Conservation (phyloP, 1,140 invertebrate species). For the Scaptomyza montana region DNA sequence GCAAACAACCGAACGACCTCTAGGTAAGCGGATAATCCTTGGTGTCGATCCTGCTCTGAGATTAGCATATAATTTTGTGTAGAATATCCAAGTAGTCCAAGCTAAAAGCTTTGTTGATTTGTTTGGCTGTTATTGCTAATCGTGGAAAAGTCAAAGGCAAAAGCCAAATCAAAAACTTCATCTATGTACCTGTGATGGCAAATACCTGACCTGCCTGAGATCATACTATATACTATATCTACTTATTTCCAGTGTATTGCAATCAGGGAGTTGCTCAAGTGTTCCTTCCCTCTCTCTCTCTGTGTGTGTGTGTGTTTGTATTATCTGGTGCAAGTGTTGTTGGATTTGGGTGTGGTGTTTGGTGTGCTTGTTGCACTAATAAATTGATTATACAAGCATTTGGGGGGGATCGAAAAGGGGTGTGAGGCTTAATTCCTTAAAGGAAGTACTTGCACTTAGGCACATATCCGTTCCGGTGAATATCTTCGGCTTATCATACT, state of each 20-base stretch:
- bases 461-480: too few species aligned
- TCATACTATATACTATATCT: background rate
- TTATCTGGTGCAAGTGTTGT: too few species aligned
- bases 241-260: background rate
- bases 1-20: too few species aligned
- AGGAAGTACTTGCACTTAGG: background rate
- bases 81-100: constrained; percentile 37
- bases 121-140: constrained; percentile 44
- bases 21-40: constrained; percentile 40
- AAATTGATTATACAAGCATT: background rate
- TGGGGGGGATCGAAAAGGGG: background rate
- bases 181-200: constrained; percentile 4
- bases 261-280: too few species aligned
- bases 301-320: too few species aligned
- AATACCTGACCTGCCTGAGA: constrained; percentile 38
- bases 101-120: constrained; percentile 48
- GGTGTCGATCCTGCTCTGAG: constrained; percentile 8
- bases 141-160: constrained; percentile 42
- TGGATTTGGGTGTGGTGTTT: constrained; percentile 36
- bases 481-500: too few species aligned
- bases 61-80: constrained; percentile 52
- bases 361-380: constrained; percentile 33
- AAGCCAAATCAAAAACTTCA: constrained; percentile 18
- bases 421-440: background rate
- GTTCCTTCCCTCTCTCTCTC: too few species aligned